Percentiles rank a stretch among this genome's conserved stretches.
Conservation (phyloP, 2,797 vertebrate genomes). For the Manis javanica region DNA sequence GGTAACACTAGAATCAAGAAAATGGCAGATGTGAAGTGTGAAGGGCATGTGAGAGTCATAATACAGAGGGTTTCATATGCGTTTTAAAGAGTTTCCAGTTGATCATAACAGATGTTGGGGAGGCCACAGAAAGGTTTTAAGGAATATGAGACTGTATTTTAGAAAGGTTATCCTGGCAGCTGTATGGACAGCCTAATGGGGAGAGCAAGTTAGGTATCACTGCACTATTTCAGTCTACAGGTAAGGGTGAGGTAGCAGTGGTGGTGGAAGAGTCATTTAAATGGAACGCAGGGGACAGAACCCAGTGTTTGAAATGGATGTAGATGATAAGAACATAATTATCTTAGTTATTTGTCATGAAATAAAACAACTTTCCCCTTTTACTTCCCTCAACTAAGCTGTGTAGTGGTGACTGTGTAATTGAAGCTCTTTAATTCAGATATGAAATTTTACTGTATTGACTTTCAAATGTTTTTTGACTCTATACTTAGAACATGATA, state of each 20-base stretch:
- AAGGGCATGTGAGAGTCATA: neutral
- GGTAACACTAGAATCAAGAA: neutral
- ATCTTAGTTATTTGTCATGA: neutral
- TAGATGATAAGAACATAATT: neutral
- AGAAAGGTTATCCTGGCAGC: neutral
- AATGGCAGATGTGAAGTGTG: neutral
- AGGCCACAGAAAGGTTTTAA: neutral
- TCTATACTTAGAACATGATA: neutral
- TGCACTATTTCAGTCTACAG: neutral
- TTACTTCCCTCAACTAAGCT: neutral
- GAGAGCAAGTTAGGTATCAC: neutral
- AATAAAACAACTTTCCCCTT: neutral
- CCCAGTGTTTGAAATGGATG: neutral
- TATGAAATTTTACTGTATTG: neutral
- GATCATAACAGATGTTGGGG: neutral
- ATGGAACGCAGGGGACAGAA: neutral
- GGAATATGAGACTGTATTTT: neutral
- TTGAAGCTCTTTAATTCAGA: conserved; percentile 36
- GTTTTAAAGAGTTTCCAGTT: neutral
- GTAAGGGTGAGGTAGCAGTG: neutral
- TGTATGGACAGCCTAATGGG: neutral
- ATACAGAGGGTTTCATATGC: neutral
- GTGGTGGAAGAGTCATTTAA: neutral
- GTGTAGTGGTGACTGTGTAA: neutral
- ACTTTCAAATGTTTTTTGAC: neutral